Evolutionary conservation across 2,113 vertebrate genomes (phyloP).

Genomic region (Gila orcuttii): DNA sequence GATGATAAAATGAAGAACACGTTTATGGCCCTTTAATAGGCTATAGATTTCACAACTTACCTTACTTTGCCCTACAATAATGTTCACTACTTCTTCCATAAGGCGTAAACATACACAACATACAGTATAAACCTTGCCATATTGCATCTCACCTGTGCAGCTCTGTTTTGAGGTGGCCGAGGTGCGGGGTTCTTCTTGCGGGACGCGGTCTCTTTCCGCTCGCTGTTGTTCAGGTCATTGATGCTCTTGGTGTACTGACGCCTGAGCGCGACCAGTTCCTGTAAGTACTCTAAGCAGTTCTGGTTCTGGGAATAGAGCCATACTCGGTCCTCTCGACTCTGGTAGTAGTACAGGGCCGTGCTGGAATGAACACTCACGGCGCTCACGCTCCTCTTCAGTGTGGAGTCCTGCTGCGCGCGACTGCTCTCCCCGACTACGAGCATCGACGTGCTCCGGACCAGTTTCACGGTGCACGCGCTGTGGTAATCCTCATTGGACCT

Average conservation of each 20-base stretch:
- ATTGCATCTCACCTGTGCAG: constrained; percentile 59
- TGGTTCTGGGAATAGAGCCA: constrained; percentile 91
- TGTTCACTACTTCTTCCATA: background rate
- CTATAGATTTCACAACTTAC: background rate
- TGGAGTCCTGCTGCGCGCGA: constrained; percentile 67
- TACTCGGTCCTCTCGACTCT: constrained; percentile 85
- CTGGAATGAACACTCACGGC: constrained; percentile 80
- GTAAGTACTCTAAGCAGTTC: constrained; percentile 90
- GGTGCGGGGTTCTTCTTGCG: constrained; percentile 74
- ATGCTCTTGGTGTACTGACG: constrained; percentile 85
- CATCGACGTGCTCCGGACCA: constrained; percentile 94
- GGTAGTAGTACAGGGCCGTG: constrained; percentile 72
- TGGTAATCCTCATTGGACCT: constrained; percentile 66
- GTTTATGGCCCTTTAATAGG: background rate
- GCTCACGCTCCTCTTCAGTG: constrained; percentile 88
- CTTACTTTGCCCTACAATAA: background rate
- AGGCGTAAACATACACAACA: too few relatives aligned
- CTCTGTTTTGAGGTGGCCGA: constrained; percentile 62
- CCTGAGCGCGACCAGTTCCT: constrained; percentile 89
- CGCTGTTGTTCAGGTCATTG: constrained; percentile 76
- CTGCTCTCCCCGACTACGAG: constrained; percentile 81
- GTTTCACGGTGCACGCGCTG: constrained; percentile 76
- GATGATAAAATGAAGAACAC: too few relatives aligned
- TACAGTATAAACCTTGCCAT: background rate
- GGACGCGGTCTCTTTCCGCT: constrained; percentile 58